Conservation (phyloP, 2,797 vertebrate genomes). For the Xerus rutilus region DNA sequence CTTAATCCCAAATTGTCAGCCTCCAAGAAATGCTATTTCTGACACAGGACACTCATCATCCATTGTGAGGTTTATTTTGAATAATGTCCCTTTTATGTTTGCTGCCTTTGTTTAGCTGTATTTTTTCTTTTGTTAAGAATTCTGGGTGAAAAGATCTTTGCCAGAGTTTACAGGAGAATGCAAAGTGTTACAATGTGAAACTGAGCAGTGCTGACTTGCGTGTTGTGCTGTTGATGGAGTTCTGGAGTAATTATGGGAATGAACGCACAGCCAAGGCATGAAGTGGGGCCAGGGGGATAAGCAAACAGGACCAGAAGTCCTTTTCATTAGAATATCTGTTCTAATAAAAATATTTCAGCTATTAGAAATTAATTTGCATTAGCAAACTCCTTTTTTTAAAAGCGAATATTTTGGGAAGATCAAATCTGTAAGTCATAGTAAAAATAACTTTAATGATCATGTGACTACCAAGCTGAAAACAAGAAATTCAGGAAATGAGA, state of each 20-base stretch:
- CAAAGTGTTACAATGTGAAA: not conserved
- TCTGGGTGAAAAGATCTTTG: not conserved
- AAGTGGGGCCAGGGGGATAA: not conserved
- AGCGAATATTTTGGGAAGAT: conserved; percentile 55
- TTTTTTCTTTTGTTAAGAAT: conserved; percentile 22
- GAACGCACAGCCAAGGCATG: not conserved
- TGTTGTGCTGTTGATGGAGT: not conserved
- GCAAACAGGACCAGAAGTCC: not conserved
- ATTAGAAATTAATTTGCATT: conserved; percentile 61
- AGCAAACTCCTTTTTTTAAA: conserved; percentile 57
- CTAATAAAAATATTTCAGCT: conserved; percentile 62
- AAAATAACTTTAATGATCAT: conserved; percentile 60
- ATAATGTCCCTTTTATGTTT: not conserved
- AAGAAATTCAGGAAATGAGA: conserved; percentile 35
- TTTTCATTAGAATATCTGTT: conserved; percentile 47
- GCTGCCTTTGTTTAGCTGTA: not conserved
- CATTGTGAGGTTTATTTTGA: not conserved
- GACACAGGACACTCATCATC: not conserved
- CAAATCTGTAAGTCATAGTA: conserved; percentile 1
- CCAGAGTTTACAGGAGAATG: not conserved
- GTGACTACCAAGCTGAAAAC: conserved; percentile 3
- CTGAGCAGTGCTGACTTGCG: not conserved
- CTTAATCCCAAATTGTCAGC: not conserved
- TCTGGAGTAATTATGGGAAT: not conserved
- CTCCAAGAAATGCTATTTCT: not conserved